Conservation (phyloP, 2,797 vertebrate species). For the Tapera naevia region DNA sequence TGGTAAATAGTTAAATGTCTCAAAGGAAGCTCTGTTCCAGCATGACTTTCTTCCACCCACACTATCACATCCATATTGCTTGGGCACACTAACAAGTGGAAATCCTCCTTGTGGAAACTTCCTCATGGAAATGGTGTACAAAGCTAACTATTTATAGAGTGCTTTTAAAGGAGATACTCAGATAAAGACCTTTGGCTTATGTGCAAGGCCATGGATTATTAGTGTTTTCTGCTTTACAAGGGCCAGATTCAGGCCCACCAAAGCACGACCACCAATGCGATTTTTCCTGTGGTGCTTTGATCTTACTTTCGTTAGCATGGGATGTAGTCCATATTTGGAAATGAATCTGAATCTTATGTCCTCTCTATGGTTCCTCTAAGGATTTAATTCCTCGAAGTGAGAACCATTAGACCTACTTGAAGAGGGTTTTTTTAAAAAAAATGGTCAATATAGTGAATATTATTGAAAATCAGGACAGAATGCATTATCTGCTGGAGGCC, state of each 20-base stretch:
- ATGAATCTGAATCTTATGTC: neutral
- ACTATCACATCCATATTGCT: neutral
- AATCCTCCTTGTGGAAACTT: neutral
- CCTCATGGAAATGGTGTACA: neutral
- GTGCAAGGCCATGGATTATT: neutral
- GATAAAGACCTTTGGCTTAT: neutral
- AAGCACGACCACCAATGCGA: neutral
- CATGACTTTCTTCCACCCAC: neutral
- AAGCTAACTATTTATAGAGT: neutral
- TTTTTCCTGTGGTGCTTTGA: neutral
- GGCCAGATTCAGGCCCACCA: neutral
- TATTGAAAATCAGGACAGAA: neutral
- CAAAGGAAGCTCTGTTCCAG: neutral
- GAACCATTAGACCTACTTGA: neutral
- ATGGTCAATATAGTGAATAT: neutral
- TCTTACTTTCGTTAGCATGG: neutral
- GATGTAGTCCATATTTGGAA: neutral
- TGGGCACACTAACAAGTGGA: accelerated
- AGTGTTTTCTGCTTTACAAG: neutral
- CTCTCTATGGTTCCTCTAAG: neutral
- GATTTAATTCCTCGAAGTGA: neutral
- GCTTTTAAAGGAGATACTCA: neutral
- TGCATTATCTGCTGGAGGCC: neutral
- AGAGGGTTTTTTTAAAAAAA: neutral
- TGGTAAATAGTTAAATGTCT: neutral